A percentile compares a stretch with the other conserved stretches of the same genome.
phyloP scores from a whole-genome alignment of 2,888 invertebrate species.

The Drosophila atripex region DNA sequence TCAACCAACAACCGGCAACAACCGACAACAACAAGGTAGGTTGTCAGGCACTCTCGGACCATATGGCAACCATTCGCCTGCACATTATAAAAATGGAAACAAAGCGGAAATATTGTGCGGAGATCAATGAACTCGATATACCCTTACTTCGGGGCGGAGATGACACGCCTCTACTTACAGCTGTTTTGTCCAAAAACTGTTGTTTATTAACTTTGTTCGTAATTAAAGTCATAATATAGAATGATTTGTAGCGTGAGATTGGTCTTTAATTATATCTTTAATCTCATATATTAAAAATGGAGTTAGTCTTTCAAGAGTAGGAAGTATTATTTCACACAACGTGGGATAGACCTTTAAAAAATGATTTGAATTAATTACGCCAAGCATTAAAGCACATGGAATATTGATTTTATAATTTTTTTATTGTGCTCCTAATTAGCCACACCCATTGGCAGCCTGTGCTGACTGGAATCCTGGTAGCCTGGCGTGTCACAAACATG shows the following conservation, averaged over 20 bases:
- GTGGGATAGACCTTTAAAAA: no score
- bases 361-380: not conserved
- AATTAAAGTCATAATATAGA: not conserved
- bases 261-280: not conserved
- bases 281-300: no score
- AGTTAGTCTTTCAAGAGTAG: no score
- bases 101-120: conserved; percentile 25
- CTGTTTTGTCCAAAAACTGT: conserved; percentile 4
- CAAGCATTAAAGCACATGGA: not conserved
- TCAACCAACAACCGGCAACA: conserved; percentile 24
- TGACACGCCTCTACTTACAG: not conserved
- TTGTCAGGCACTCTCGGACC: conserved; percentile 39
- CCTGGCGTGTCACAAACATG: conserved; percentile 65
- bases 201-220: not conserved
- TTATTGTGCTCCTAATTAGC: conserved; percentile 67
- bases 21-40: conserved; percentile 24
- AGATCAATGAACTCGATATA: conserved; percentile 29
- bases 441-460: conserved; percentile 45
- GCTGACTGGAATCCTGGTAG: not conserved
- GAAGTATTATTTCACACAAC: no score
- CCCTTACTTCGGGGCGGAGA: conserved; percentile 6
- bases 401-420: conserved; percentile 71
- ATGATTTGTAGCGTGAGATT: not conserved
- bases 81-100: conserved; percentile 15
- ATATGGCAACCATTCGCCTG: conserved; percentile 63